A percentile compares a stretch with the other conserved stretches of the same genome.
Evolutionary conservation across 2,113 vertebrate species (phyloP).

Genomic region (Ptyas mucosa): DNA sequence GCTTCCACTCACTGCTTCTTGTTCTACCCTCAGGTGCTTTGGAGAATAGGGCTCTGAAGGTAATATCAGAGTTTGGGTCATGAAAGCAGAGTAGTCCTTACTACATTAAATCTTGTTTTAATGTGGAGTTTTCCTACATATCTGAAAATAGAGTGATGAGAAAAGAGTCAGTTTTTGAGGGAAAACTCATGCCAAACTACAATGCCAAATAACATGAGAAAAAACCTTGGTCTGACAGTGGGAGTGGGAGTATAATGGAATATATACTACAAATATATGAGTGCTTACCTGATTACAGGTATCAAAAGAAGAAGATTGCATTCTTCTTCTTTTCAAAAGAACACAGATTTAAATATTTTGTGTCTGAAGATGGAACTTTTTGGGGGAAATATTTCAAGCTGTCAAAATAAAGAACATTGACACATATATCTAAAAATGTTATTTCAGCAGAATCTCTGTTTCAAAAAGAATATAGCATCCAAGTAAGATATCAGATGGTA

Average conservation of each 20-base stretch:
- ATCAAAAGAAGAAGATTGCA: neutral
- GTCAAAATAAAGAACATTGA: neutral
- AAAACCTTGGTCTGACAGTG: too few species aligned
- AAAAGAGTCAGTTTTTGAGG: neutral
- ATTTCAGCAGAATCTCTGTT: neutral
- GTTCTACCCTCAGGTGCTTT: too few species aligned
- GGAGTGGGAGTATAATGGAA: neutral
- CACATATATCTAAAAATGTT: neutral
- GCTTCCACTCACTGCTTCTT: too few species aligned
- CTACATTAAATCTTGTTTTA: neutral
- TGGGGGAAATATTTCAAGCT: neutral
- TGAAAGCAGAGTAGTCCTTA: neutral
- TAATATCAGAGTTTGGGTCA: neutral
- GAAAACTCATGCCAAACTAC: too few species aligned
- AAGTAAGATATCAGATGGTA: neutral
- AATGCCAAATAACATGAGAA: too few species aligned
- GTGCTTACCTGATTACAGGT: neutral
- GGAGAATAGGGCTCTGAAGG: neutral
- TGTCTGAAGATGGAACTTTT: neutral
- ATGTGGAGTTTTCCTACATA: neutral
- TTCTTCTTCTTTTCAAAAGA: neutral
- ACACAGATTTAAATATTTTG: neutral
- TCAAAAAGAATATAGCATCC: neutral
- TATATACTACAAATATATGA: neutral
- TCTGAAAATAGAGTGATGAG: neutral